phyloP scores from a whole-genome alignment of 1,140 invertebrate genomes.

The Pogonomyrmex barbatus region DNA sequence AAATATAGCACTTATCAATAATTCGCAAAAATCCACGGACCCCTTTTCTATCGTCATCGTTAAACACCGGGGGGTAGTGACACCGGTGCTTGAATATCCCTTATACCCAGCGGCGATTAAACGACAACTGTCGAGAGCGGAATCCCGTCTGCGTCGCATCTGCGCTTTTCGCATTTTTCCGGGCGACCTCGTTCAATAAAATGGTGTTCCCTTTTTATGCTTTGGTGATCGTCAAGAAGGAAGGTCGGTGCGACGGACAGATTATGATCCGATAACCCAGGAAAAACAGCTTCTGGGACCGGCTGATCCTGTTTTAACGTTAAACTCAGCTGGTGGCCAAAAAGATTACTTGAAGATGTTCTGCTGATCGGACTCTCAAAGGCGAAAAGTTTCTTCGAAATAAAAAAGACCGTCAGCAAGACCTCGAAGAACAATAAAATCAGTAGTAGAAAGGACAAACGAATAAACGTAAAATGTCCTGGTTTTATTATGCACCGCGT shows the following conservation, averaged over 20 bases:
- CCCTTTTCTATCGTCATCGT: neutral
- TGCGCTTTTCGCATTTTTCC: slow-evolving; percentile 17
- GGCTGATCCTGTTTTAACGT: slow-evolving; percentile 24
- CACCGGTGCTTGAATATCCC: slow-evolving; percentile 22
- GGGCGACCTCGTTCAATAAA: slow-evolving; percentile 15
- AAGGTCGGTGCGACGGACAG: slow-evolving; percentile 24
- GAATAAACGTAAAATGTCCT: neutral
- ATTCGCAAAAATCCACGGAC: slow-evolving; percentile 37
- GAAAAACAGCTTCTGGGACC: slow-evolving; percentile 22
- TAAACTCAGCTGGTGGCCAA: slow-evolving; percentile 4
- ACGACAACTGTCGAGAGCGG: slow-evolving; percentile 72
- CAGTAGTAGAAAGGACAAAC: neutral
- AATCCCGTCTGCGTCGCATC: slow-evolving; percentile 44
- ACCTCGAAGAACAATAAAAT: slow-evolving; percentile 12
- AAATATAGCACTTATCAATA: slow-evolving; percentile 32
- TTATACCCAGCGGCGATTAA: slow-evolving; percentile 65
- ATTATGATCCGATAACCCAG: slow-evolving; percentile 50
- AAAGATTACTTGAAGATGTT: neutral
- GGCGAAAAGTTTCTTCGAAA: neutral
- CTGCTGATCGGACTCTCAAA: neutral
- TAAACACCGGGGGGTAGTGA: slow-evolving; percentile 4
- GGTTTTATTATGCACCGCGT: neutral
- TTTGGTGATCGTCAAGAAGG: slow-evolving; percentile 24
- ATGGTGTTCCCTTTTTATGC: neutral
- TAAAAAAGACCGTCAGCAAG: slow-evolving; percentile 1